Evolutionary conservation across 23 tunicate species (phyloP).

Genomic region (Styela plicata): DNA sequence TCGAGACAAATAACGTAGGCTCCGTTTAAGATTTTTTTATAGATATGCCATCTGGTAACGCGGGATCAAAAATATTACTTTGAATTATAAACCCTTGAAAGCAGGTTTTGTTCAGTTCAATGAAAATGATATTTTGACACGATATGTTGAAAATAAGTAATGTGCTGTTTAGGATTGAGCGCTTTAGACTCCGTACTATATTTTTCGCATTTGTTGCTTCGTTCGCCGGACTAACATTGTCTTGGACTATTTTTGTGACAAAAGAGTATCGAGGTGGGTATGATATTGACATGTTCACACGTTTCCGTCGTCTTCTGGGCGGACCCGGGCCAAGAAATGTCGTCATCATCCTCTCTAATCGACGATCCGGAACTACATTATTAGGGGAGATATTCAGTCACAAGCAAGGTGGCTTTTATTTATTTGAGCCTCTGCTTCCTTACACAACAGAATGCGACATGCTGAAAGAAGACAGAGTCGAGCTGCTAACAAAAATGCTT

Average conservation of each 20-base stretch:
- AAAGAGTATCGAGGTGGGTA: background rate
- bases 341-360: background rate
- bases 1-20: too few species aligned
- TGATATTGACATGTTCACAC: background rate
- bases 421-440: slow-evolving; percentile 3
- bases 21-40: too few species aligned
- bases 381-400: background rate
- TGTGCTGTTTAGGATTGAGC: background rate
- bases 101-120: too few species aligned
- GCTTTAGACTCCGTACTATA: background rate
- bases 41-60: too few species aligned
- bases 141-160: background rate
- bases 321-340: background rate
- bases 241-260: background rate
- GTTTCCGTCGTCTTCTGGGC: background rate
- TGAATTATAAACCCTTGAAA: too few species aligned
- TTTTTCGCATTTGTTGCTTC: background rate
- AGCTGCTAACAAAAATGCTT: background rate
- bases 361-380: slow-evolving; percentile 2
- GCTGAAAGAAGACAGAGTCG: background rate
- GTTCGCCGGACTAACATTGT: background rate
- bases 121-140: too few species aligned
- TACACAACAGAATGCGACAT: background rate
- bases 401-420: background rate
- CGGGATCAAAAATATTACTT: too few species aligned